Evolutionary conservation across 2,888 invertebrate genomes (phyloP).

Genomic region (Celastrina argiolus): DNA sequence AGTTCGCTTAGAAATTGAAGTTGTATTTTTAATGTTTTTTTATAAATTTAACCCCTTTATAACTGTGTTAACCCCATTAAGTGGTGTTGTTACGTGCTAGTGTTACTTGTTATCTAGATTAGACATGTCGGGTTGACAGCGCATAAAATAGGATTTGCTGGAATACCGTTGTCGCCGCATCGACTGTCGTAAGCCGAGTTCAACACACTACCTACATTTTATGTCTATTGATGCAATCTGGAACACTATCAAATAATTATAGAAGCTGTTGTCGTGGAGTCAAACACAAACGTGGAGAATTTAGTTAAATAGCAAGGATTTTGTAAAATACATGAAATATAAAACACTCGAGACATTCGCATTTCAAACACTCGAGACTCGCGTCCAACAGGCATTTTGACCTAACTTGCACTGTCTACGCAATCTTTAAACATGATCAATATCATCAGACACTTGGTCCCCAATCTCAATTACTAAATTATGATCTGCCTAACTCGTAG

Average conservation of each 20-base stretch:
- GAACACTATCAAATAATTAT: background rate
- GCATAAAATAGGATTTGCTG: slow-evolving; percentile 13
- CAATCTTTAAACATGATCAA: too few species aligned
- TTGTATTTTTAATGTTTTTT: background rate
- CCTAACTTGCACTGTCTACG: too few species aligned
- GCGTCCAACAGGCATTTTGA: too few species aligned
- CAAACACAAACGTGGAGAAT: background rate
- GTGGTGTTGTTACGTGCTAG: background rate
- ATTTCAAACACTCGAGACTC: too few species aligned
- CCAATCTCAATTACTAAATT: too few species aligned
- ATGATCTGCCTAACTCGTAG: too few species aligned
- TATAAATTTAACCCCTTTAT: background rate
- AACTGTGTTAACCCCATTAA: background rate
- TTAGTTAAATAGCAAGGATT: background rate
- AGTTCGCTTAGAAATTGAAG: background rate
- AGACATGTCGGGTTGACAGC: slow-evolving; percentile 4
- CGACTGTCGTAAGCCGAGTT: slow-evolving; percentile 4
- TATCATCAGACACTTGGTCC: too few species aligned
- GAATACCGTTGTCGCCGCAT: slow-evolving; percentile 19
- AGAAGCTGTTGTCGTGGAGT: background rate
- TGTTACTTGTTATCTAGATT: slow-evolving; percentile 2
- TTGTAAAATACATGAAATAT: background rate
- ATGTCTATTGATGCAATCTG: background rate
- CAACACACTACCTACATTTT: slow-evolving; percentile 13
- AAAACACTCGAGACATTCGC: too few species aligned